phyloP scores from a whole-genome alignment of 2,113 vertebrate species.

The Hystrix cristata region DNA sequence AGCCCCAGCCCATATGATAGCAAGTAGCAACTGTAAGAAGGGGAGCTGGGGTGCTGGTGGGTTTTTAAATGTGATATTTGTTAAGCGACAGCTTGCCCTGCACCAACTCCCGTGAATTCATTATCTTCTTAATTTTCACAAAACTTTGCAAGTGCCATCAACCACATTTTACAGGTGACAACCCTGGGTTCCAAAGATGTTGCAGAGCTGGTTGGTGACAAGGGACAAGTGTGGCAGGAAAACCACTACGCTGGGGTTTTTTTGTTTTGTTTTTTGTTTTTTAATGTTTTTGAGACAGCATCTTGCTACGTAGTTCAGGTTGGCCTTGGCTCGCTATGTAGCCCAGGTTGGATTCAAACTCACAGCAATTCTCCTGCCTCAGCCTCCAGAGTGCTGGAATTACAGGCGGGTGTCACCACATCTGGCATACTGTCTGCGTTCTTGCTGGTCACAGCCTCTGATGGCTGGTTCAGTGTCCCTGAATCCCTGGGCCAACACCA shows the following conservation, averaged over 20 bases:
- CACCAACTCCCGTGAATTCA: neutral
- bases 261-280: neutral
- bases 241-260: neutral
- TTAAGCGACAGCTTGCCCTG: neutral
- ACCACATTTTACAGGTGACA: slow-evolving; percentile 15
- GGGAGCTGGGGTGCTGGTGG: neutral
- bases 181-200: neutral
- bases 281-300: neutral
- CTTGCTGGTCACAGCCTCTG: neutral
- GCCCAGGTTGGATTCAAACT: neutral
- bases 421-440: neutral
- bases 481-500: neutral
- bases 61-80: slow-evolving; percentile 10
- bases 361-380: neutral
- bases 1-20: neutral
- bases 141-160: neutral
- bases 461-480: neutral
- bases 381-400: neutral
- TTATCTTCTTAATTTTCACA: neutral
- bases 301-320: neutral
- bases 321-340: neutral
- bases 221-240: neutral
- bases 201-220: neutral
- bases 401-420: neutral
- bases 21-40: neutral